Conservation (phyloP, 2,888 invertebrate species). For the Agrotis clavis region DNA sequence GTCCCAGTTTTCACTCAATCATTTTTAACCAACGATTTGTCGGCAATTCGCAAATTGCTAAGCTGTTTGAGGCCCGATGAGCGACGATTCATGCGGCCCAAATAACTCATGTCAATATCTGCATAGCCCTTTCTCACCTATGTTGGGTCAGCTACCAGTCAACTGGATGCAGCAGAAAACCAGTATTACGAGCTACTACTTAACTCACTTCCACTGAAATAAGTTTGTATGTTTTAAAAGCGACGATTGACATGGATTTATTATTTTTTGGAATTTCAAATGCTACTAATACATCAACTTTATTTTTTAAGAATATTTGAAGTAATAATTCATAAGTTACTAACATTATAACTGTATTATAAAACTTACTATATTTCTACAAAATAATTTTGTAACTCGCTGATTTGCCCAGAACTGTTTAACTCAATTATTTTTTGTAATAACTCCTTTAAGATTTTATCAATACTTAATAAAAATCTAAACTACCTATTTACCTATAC, state of each 20-base stretch:
- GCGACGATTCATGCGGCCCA: not conserved
- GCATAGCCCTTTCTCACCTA: no score
- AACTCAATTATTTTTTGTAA: constrained; percentile 45
- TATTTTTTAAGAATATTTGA: not conserved
- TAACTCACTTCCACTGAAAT: no score
- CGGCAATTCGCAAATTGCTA: not conserved
- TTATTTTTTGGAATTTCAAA: not conserved
- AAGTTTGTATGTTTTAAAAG: not conserved
- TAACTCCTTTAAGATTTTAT: constrained; percentile 43
- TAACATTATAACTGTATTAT: not conserved
- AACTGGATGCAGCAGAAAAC: no score
- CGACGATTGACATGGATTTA: not conserved
- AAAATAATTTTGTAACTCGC: not conserved
- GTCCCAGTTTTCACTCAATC: not conserved
- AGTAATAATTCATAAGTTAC: not conserved
- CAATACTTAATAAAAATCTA: constrained; percentile 23
- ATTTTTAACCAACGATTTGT: not conserved
- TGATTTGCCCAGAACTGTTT: constrained; percentile 39
- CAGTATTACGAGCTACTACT: no score
- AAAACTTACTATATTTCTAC: not conserved
- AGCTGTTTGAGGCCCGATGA: constrained; percentile 19
- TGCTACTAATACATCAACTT: not conserved
- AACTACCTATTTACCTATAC: constrained; percentile 58
- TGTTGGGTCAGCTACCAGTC: no score
- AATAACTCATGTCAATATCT: not conserved